Conservation (phyloP, 2,888 invertebrate genomes). For the Lepidochitona cinerea region DNA sequence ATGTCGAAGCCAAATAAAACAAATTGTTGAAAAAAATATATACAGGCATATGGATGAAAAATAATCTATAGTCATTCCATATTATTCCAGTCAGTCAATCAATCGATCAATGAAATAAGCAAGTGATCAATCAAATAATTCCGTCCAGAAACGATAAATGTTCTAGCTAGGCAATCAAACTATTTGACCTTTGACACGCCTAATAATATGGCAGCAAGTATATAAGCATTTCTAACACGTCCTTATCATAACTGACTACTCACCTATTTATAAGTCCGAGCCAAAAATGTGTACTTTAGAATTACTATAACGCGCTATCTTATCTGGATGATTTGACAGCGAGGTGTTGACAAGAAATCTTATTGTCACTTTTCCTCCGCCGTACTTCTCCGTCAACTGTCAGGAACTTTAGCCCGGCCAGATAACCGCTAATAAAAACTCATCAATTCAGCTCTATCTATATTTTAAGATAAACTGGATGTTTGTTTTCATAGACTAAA, state of each 20-base stretch:
- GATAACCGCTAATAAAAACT: not conserved
- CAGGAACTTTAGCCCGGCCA: too few relatives aligned
- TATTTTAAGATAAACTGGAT: not conserved
- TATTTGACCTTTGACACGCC: too few relatives aligned
- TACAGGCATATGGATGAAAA: too few relatives aligned
- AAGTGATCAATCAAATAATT: too few relatives aligned
- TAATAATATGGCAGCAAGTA: not conserved
- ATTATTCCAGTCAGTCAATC: too few relatives aligned
- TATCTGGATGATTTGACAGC: not conserved
- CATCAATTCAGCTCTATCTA: not conserved
- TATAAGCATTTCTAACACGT: not conserved
- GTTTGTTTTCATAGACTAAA: not conserved
- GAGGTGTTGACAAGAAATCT: not conserved
- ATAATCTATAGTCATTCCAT: too few relatives aligned
- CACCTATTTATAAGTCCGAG: not conserved
- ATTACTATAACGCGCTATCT: not conserved
- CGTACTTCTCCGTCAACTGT: too few relatives aligned
- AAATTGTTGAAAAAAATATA: too few relatives aligned
- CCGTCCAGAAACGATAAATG: too few relatives aligned
- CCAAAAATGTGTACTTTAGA: not conserved
- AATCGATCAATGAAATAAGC: too few relatives aligned
- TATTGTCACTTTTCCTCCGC: not conserved
- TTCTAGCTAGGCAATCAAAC: too few relatives aligned
- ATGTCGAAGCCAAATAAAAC: too few relatives aligned
- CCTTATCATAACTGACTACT: not conserved